These are phyloP conservation scores for Teleogryllus occipitalis DNA, from an alignment of 1,140 invertebrate genomes.

Conservation along the genomic window DNA sequence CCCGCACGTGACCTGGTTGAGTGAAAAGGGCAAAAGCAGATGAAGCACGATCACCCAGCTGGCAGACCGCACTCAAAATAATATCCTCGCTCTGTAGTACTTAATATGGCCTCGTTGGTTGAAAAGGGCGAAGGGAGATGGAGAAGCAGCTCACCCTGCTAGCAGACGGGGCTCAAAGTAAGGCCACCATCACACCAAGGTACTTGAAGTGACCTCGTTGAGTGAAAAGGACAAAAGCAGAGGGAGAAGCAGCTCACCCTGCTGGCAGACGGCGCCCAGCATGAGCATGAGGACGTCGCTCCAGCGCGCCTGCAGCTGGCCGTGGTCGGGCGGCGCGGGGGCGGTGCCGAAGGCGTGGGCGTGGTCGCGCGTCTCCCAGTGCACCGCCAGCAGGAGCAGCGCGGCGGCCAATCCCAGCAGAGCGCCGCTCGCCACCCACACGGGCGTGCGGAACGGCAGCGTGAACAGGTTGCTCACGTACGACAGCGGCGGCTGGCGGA, in stretches of 20 bases:
- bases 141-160: too few relatives aligned
- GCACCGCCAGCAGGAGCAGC: constrained; percentile 29
- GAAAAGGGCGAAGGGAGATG: too few relatives aligned
- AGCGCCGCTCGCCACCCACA: constrained; percentile 47
- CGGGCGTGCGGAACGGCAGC: constrained; percentile 47
- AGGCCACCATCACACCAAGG: too few relatives aligned
- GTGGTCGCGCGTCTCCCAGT: neutral
- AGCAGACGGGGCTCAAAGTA: too few relatives aligned
- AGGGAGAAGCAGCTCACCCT: constrained; percentile 35
- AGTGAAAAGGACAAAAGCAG: too few relatives aligned
- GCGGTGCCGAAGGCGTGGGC: neutral
- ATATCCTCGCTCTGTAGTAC: too few relatives aligned
- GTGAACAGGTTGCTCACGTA: constrained; percentile 54
- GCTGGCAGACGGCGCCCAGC: constrained; percentile 49
- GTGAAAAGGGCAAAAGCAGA: too few relatives aligned
- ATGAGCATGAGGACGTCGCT: constrained; percentile 16
- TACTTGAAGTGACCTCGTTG: too few relatives aligned
- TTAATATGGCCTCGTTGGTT: too few relatives aligned
- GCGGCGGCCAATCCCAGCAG: constrained; percentile 40
- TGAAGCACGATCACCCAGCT: too few relatives aligned
- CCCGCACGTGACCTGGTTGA: too few relatives aligned
- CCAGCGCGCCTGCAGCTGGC: neutral
- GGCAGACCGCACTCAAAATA: too few relatives aligned
- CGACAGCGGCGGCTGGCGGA: constrained; percentile 55
- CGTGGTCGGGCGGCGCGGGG: neutral